phyloP scores from a whole-genome alignment of 2,113 vertebrate genomes.

The Oryctolagus cuniculus region DNA sequence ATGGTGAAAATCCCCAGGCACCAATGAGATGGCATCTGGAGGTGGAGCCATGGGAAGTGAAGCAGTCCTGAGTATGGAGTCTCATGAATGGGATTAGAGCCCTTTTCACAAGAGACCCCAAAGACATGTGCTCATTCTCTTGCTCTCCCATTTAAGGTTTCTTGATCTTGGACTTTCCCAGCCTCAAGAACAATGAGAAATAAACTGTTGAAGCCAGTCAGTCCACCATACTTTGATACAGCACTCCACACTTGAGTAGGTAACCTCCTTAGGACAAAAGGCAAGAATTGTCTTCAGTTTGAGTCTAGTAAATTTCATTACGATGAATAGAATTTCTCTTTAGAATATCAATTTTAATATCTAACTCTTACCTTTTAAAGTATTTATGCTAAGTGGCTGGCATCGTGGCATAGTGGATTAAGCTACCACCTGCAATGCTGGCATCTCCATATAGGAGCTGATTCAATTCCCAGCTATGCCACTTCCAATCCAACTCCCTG shows the following conservation, averaged over 20 bases:
- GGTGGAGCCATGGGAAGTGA: neutral
- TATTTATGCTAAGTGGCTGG: neutral
- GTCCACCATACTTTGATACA: neutral
- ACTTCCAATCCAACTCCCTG: no score
- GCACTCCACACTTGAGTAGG: neutral
- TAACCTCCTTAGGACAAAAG: neutral
- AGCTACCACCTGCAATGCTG: no score
- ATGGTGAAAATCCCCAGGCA: neutral
- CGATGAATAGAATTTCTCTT: neutral
- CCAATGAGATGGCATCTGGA: neutral
- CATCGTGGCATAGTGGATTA: no score
- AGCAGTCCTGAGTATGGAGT: no score
- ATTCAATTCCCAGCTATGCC: no score
- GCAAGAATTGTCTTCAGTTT: neutral
- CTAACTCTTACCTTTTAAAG: neutral
- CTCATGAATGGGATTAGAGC: neutral
- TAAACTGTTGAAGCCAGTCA: neutral
- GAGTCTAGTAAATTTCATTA: conserved; percentile 4
- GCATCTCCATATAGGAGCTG: no score
- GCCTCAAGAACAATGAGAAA: neutral
- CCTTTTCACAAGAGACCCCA: neutral
- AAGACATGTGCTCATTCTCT: no score
- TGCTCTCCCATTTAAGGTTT: no score
- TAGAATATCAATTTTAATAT: conserved; percentile 5
- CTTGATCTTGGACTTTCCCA: neutral